Evolutionary conservation across 2,888 invertebrate species (phyloP).

Genomic region (Sinelater perroti): DNA sequence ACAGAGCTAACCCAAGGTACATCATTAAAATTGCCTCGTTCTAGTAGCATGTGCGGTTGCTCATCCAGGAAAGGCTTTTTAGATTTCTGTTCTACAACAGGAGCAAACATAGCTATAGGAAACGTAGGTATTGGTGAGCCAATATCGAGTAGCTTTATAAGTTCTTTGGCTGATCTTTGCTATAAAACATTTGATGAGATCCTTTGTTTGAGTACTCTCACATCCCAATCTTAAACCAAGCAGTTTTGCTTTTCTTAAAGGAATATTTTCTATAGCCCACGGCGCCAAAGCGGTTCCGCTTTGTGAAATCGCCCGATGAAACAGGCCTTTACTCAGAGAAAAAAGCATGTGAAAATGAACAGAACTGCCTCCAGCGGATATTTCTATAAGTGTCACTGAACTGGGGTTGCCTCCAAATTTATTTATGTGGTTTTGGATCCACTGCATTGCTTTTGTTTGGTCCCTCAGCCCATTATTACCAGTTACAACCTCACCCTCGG

Average conservation of each 20-base stretch:
- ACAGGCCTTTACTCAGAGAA: conserved; percentile 68
- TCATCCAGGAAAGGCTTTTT: conserved; percentile 71
- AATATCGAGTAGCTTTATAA: conserved; percentile 61
- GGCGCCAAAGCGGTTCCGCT: conserved; percentile 72
- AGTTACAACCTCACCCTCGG: conserved; percentile 73
- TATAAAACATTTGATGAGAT: conserved; percentile 70
- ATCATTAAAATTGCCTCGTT: conserved; percentile 67
- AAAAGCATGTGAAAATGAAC: conserved; percentile 77
- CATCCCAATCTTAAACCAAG: conserved; percentile 70
- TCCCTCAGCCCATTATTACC: conserved; percentile 80
- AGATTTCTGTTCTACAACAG: conserved; percentile 69
- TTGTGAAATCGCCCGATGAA: conserved; percentile 69
- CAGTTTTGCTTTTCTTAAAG: conserved; percentile 66
- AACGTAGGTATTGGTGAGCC: conserved; percentile 63
- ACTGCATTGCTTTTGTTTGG: conserved; percentile 73
- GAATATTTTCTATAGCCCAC: conserved; percentile 62
- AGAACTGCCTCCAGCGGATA: conserved; percentile 78
- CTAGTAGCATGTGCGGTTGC: conserved; percentile 70
- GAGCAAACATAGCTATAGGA: conserved; percentile 64
- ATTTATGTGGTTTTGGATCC: conserved; percentile 74
- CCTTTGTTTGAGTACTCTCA: conserved; percentile 60
- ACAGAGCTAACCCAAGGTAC: conserved; percentile 76
- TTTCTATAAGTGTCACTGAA: conserved; percentile 72
- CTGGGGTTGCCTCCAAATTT: conserved; percentile 77
- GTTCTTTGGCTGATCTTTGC: conserved; percentile 64